Conservation (phyloP, 2,888 invertebrate genomes). For the Thymelicus lineola region DNA sequence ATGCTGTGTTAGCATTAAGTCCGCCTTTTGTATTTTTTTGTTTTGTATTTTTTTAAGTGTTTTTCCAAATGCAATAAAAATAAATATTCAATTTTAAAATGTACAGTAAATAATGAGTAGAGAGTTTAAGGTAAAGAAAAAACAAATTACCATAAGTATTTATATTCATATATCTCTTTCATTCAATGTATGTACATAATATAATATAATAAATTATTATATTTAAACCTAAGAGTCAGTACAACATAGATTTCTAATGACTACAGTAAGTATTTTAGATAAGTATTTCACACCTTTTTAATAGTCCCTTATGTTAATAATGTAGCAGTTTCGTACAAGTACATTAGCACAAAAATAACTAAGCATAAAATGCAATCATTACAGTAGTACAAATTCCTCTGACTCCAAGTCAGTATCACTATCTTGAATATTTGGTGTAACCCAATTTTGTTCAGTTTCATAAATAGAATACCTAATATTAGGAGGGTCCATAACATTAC, state of each 20-base stretch:
- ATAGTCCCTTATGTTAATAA: slow-evolving; percentile 22
- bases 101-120: neutral
- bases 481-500: slow-evolving; percentile 84
- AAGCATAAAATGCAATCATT: slow-evolving; percentile 49
- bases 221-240: slow-evolving; percentile 27
- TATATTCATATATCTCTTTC: slow-evolving; percentile 29
- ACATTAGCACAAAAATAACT: slow-evolving; percentile 19
- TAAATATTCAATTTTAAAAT: too few species aligned
- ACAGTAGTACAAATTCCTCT: slow-evolving; percentile 90
- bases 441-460: slow-evolving; percentile 82
- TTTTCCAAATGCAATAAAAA: too few species aligned
- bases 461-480: slow-evolving; percentile 83
- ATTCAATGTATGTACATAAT: slow-evolving; percentile 19
- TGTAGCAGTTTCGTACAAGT: slow-evolving; percentile 17
- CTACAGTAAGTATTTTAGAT: slow-evolving; percentile 30
- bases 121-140: slow-evolving; percentile 13
- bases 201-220: slow-evolving; percentile 27
- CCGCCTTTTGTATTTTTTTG: too few species aligned
- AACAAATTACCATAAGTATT: slow-evolving; percentile 5
- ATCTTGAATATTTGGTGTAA: slow-evolving; percentile 75
- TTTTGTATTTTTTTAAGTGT: too few species aligned
- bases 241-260: slow-evolving; percentile 18
- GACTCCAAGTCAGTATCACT: slow-evolving; percentile 89
- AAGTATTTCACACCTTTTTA: slow-evolving; percentile 23
- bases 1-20: too few species aligned